A percentile compares a stretch with the other conserved stretches of the same genome.
Evolutionary conservation across 2,113 vertebrate species (phyloP).

Genomic region (Xenopus tropicalis): UCB_Xtro_10.0 CM004446.2:94201001-94201500

Average conservation of each 20-base stretch:
- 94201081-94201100: constrained; percentile 1
- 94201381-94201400: neutral
- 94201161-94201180: constrained; percentile 1
- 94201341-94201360: constrained; percentile 1
- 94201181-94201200: neutral
- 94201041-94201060: neutral
- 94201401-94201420: constrained; percentile 3
- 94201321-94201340: constrained; percentile 25
- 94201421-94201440: neutral
- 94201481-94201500: neutral
- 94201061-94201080: neutral
- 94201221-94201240: constrained; percentile 31
- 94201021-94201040: constrained; percentile 1
- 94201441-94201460: neutral
- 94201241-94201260: neutral
- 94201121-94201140: neutral
- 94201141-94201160: constrained; percentile 15
- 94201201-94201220: constrained; percentile 15
- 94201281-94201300: constrained; percentile 20
- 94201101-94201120: constrained; percentile 10
- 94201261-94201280: constrained; percentile 5
- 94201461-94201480: neutral
- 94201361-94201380: neutral
- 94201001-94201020: constrained; percentile 31
- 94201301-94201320: constrained; percentile 1